Percentiles rank a stretch among this genome's conserved stretches.
phyloP scores from a whole-genome alignment of 2,797 vertebrate genomes.

The Lycodopsis pacificus region DNA sequence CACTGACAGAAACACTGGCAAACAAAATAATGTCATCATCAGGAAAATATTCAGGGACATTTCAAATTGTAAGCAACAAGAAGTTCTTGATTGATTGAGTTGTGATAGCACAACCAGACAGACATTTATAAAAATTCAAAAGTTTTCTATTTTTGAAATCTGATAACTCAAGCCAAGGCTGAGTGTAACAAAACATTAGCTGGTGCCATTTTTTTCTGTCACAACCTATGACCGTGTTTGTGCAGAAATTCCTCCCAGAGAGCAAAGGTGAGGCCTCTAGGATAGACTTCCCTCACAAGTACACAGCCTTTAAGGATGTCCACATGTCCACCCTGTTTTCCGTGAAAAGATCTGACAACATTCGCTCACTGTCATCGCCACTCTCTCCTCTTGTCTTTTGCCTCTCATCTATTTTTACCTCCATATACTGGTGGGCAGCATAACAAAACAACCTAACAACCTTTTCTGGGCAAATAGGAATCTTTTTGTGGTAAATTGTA shows the following conservation, averaged over 20 bases:
- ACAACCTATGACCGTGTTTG: slow-evolving; percentile 15
- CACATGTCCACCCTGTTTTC: slow-evolving; percentile 74
- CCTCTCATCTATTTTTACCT: slow-evolving; percentile 72
- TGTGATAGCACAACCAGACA: background rate
- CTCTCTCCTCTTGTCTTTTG: slow-evolving; percentile 52
- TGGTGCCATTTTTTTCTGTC: background rate
- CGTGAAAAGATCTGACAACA: slow-evolving; percentile 68
- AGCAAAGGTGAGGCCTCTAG: slow-evolving; percentile 58
- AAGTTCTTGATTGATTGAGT: background rate
- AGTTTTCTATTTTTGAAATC: background rate
- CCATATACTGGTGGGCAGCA: background rate
- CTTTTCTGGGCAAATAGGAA: background rate
- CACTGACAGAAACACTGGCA: slow-evolving; percentile 5
- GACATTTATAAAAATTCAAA: background rate
- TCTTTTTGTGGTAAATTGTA: background rate
- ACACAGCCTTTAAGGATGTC: slow-evolving; percentile 73
- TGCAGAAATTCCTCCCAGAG: slow-evolving; percentile 42
- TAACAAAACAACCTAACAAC: background rate
- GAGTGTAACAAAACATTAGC: slow-evolving; percentile 3
- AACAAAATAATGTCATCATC: slow-evolving; percentile 15
- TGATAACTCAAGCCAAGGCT: background rate
- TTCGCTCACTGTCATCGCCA: slow-evolving; percentile 68
- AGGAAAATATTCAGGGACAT: slow-evolving; percentile 1
- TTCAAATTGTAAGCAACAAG: background rate
- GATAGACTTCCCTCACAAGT: slow-evolving; percentile 69